Base-by-base conservation (phyloP, 2,113 vertebrate genomes). In the Gallinago paraguaiae region DNA sequence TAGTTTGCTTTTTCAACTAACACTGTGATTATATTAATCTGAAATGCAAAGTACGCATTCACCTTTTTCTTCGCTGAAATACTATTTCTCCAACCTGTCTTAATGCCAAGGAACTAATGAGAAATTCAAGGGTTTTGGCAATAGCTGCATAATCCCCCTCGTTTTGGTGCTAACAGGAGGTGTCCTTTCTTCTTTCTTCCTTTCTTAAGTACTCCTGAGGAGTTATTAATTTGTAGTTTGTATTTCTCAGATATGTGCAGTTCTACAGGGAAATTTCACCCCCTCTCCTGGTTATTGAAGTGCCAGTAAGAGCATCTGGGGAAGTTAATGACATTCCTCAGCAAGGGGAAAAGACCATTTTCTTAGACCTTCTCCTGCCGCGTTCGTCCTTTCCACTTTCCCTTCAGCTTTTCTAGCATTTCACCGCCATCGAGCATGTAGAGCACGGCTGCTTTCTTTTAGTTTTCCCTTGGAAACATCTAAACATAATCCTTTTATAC, bases 341-440 rank as follows among this genome's bases (percentile, higher is more conserved):
- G 86, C 48, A 77, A 48, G 53, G 82, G 0, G 3, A 92, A 56
- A 95, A 80, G 33, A 28, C 20, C 11, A 10, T 67, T 92, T 88
- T 18, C 51, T 53, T 27, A 72, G 35, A 76, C 51, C 8, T 76
- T 76, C 37, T 72, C 37, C 70, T 39, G 37, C 35, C 59, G 54
- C 72, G 23, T 56, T 75, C 79, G 43, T 75, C 56, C 51, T 79
- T 75, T 56, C 71, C 45, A 48, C 33, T 59, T 59, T 23, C 53
- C 12, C 48, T 28, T 33, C 4, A 90, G 51, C 54, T 90, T 41
- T 74, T 61, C 31, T 27, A 48, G 54, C 59, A 23, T 54, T 85
- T 90, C 75, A 68, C 61, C 43, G 7, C 8, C 5, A n/a, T 1
- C 3, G 43, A 77, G 64, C 41, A 56, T 0, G 0, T 7, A 56